Percentiles rank a stretch among this genome's conserved stretches.
phyloP scores from a whole-genome alignment of 2,113 vertebrate genomes.

The Steatornis caripensis region DNA sequence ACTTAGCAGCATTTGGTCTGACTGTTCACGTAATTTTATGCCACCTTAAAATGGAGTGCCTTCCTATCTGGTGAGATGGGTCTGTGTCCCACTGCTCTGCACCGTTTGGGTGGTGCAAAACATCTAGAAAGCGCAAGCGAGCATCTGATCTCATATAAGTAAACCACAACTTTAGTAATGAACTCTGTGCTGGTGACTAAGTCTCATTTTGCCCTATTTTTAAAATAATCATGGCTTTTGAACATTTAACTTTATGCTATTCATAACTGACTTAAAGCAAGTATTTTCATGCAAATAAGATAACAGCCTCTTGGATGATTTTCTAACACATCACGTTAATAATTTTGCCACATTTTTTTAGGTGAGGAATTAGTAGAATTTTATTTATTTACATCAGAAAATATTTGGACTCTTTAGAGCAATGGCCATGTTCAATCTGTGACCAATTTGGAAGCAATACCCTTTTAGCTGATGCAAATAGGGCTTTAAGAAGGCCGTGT shows the following conservation, averaged over 20 bases:
- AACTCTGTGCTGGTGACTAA: background rate
- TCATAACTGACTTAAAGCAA: background rate
- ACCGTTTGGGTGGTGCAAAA: background rate
- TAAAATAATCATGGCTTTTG: background rate
- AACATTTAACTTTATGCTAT: background rate
- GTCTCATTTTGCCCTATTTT: background rate
- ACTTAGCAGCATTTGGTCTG: background rate
- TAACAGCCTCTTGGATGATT: background rate
- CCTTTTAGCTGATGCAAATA: background rate
- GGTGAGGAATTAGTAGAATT: background rate
- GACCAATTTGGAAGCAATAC: background rate
- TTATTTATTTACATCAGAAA: background rate
- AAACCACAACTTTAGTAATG: background rate
- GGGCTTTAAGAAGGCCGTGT: background rate
- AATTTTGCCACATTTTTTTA: background rate
- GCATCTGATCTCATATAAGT: background rate
- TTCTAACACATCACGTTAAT: background rate
- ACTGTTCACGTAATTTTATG: background rate
- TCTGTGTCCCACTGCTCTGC: background rate
- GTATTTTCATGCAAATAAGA: background rate
- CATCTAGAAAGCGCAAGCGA: background rate
- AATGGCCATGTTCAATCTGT: background rate
- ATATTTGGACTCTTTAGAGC: background rate
- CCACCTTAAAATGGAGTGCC: background rate
- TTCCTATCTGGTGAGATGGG: background rate